Evolutionary conservation across 1,140 invertebrate species (phyloP).

Genomic region (Hyles vespertilio): DNA sequence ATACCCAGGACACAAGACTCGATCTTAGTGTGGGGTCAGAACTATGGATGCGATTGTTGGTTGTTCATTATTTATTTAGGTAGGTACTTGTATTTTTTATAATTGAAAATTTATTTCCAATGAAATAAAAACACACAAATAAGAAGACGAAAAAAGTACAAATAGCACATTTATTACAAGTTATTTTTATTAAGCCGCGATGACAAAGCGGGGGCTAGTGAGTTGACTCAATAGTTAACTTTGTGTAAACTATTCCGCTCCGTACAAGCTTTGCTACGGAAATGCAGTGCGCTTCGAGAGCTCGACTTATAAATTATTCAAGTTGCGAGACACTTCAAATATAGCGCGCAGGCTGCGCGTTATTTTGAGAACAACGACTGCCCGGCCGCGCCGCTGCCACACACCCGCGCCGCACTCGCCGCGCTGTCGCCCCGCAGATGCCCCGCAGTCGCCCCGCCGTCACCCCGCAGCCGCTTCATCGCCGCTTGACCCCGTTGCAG

Average conservation of each 20-base stretch:
- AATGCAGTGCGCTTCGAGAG: conserved; percentile 59
- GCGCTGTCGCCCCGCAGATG: not conserved
- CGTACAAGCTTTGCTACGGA: conserved; percentile 44
- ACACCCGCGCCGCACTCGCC: no score
- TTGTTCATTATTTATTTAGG: no score
- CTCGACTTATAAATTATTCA: conserved; percentile 71
- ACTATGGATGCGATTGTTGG: no score
- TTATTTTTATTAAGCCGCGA: not conserved
- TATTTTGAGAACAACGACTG: conserved; percentile 62
- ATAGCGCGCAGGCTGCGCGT: conserved; percentile 55
- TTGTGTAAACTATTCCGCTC: conserved; percentile 43
- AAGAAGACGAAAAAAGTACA: no score
- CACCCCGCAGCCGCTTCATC: no score
- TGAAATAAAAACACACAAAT: not conserved
- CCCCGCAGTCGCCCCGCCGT: no score
- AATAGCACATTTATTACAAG: no score
- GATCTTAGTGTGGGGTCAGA: no score
- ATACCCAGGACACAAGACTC: no score
- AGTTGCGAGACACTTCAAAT: conserved; percentile 67
- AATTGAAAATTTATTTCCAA: not conserved
- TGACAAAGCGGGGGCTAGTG: not conserved
- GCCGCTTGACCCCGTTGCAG: no score
- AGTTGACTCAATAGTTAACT: conserved; percentile 35
- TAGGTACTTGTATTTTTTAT: not conserved
- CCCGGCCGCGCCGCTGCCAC: conserved; percentile 11